These are phyloP conservation scores for Lasiommata megera DNA, from an alignment of 2,888 invertebrate species.

Conservation along the genomic window DNA sequence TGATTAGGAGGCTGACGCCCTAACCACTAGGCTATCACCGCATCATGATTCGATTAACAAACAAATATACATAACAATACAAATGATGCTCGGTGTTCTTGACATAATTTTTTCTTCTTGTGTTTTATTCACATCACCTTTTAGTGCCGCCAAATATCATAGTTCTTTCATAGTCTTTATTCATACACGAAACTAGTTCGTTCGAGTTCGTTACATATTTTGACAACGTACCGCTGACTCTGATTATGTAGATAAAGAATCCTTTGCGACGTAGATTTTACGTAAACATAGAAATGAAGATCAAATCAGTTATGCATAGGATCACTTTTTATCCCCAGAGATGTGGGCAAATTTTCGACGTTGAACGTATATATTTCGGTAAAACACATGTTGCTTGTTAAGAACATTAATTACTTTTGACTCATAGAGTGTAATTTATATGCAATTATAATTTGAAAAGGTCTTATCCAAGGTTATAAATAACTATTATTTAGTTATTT, in stretches of 20 bases:
- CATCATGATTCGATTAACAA: no score
- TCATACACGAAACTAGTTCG: constrained; percentile 31
- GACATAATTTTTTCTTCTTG: no score
- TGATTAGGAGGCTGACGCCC: no score
- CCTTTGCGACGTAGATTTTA: constrained; percentile 61
- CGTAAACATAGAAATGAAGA: constrained; percentile 71
- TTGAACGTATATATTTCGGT: neutral
- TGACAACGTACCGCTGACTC: constrained; percentile 63
- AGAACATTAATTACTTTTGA: constrained; percentile 13
- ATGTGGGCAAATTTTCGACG: constrained; percentile 8
- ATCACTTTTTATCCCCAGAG: constrained; percentile 46
- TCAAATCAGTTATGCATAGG: constrained; percentile 74
- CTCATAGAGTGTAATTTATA: constrained; percentile 4
- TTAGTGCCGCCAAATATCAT: no score
- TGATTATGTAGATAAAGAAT: constrained; percentile 69
- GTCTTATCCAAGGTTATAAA: no score
- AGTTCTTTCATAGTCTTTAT: no score
- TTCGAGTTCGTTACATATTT: constrained; percentile 55
- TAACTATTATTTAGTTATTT: no score
- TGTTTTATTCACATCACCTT: no score
- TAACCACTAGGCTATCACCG: no score
- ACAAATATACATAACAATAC: no score
- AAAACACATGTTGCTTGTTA: neutral
- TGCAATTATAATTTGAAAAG: neutral
- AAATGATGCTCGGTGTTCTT: no score